phyloP scores from a whole-genome alignment of 2,888 invertebrate species.

The Megastigmus dorsalis region DNA sequence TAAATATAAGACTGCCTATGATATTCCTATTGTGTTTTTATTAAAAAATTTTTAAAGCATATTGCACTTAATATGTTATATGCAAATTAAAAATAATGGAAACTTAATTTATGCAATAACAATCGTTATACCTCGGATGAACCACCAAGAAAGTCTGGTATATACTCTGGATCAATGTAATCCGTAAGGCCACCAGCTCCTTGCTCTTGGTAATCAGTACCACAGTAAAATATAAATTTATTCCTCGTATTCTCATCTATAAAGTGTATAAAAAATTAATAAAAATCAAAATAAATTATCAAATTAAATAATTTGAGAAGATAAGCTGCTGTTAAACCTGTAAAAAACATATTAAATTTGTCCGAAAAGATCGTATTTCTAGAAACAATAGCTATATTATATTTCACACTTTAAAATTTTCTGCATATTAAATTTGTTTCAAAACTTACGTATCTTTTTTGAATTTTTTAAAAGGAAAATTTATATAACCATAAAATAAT shows the following conservation, averaged over 20 bases:
- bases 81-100: not conserved
- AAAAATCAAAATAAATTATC: too few relatives aligned
- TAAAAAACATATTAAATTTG: too few relatives aligned
- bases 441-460: too few relatives aligned
- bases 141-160: slow-evolving; percentile 96
- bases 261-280: slow-evolving; percentile 47
- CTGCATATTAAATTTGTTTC: not conserved
- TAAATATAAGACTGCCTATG: slow-evolving; percentile 4
- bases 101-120: not conserved
- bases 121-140: slow-evolving; percentile 82
- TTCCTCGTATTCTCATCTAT: slow-evolving; percentile 93
- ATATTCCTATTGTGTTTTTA: not conserved
- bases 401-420: too few relatives aligned
- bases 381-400: too few relatives aligned
- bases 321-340: too few relatives aligned
- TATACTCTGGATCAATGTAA: slow-evolving; percentile 88
- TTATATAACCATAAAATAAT: too few relatives aligned
- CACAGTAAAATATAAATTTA: slow-evolving; percentile 94
- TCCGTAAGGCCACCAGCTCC: slow-evolving; percentile 87
- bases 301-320: too few relatives aligned
- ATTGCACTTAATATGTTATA: not conserved
- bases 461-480: not conserved
- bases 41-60: not conserved
- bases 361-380: too few relatives aligned
- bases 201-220: slow-evolving; percentile 86